phyloP scores from a whole-genome alignment of 2,113 vertebrate species.

The Pangasianodon hypophthalmus region DNA sequence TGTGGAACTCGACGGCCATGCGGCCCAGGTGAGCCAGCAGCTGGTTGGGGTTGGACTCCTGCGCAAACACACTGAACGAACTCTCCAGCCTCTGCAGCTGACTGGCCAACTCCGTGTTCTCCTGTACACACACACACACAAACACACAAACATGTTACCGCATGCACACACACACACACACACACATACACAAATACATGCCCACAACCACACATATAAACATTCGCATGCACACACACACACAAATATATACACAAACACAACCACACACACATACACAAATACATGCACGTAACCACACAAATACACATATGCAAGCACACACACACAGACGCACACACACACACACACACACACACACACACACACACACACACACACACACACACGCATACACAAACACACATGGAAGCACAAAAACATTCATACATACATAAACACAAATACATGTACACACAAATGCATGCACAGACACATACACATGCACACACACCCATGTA shows the following conservation, averaged over 20 bases:
- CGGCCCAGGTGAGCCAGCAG: constrained; percentile 90
- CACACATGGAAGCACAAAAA: neutral
- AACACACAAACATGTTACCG: constrained; percentile 17
- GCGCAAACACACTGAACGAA: constrained; percentile 88
- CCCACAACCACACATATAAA: neutral
- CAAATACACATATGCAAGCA: neutral
- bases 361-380: neutral
- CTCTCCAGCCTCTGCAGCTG: constrained; percentile 91
- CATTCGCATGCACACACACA: neutral
- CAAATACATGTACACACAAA: too few species aligned
- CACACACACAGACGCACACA: neutral
- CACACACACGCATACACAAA: constrained; percentile 50
- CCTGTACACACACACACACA: constrained; percentile 58
- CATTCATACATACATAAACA: neutral
- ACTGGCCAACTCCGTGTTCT: constrained; percentile 84
- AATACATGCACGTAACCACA: neutral
- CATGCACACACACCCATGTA: neutral
- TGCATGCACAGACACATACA: neutral
- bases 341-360: constrained; percentile 45
- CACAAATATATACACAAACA: neutral
- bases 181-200: neutral
- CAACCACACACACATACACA: neutral
- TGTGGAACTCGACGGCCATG: constrained; percentile 96
- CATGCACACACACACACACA: neutral
- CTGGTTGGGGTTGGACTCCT: constrained; percentile 91